Evolutionary conservation across 2,888 invertebrate genomes (phyloP), one percentile per base, ranked within the genome.

Genomic region (Lochmaea capreae): DNA sequence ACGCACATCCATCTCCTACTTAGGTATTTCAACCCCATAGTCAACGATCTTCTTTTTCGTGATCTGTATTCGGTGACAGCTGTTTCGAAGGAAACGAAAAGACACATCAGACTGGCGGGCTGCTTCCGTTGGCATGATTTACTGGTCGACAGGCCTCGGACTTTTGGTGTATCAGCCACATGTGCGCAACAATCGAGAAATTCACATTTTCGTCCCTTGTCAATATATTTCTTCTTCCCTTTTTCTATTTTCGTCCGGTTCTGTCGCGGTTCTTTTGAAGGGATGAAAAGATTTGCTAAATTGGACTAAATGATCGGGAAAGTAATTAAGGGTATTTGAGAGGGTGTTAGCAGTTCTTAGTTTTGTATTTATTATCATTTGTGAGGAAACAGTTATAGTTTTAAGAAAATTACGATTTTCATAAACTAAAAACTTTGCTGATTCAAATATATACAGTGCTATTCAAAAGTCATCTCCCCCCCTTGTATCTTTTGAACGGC

Each of bases 41-140:
- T 72, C 71, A 59, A 62, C 67, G 46, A 33, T 63, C 42, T 49
- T 72, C 61, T 72, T 72, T 66, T 61, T 71, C 66, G 58, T 52
- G 66, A 59, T 59, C 33, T 33, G 33, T 33, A 59, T 59, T 43
- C 62, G 62, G 65, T 66, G 71, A 61, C 75, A 75, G 75, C 72
- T 75, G 75, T 65, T 71, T 42, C 72, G 72, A 62, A 76, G 78
- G 76, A 78, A 76, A 70, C 75, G 65, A 66, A 73, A 66, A 76
- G 76, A 76, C 76, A 65, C 66, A 73, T 71, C 73, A 85, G 85
- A 85, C 85, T 84, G 83, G 81, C 83, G 84, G 85, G 82, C 83
- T 85, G 84, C 85, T 85, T 85, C 85, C 85, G 85, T 85, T 85
- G 83, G 81, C 82, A 85, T 85, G 85, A 85, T 85, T 85, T 85